Percentiles rank a stretch among this genome's conserved stretches.
phyloP scores from a whole-genome alignment of 2,888 invertebrate species.

The Eutolmus rufibarbis region DNA sequence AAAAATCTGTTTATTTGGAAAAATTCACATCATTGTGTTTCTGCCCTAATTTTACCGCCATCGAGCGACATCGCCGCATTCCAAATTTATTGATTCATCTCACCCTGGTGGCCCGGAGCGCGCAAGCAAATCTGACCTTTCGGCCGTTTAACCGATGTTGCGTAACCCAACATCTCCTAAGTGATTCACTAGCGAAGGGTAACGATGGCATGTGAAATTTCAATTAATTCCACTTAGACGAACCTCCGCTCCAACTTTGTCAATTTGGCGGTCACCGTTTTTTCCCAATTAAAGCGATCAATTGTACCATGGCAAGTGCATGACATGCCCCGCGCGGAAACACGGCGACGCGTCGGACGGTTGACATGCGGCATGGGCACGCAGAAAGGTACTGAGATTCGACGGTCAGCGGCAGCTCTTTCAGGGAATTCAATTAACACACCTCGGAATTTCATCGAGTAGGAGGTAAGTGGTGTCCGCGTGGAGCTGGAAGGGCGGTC shows the following conservation, averaged over 20 bases:
- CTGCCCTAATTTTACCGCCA: neutral
- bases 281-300: slow-evolving; percentile 11
- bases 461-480: neutral
- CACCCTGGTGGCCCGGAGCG: neutral
- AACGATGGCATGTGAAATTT: slow-evolving; percentile 13
- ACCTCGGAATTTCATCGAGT: neutral
- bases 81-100: slow-evolving; percentile 6
- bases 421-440: slow-evolving; percentile 5
- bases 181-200: slow-evolving; percentile 8
- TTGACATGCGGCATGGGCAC: neutral
- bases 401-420: neutral
- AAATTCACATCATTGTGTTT: neutral
- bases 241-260: slow-evolving; percentile 1
- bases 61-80: neutral
- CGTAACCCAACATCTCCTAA: neutral
- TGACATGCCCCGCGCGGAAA: neutral
- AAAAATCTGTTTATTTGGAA: neutral
- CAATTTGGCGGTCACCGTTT: slow-evolving; percentile 22
- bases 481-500: neutral
- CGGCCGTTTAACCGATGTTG: neutral
- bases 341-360: neutral
- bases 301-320: neutral
- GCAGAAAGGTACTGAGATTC: neutral
- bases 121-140: slow-evolving; percentile 35
- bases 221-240: slow-evolving; percentile 20